Evolutionary conservation across 2,888 invertebrate genomes (phyloP).

Genomic region (Phyllotreta striolata): DNA sequence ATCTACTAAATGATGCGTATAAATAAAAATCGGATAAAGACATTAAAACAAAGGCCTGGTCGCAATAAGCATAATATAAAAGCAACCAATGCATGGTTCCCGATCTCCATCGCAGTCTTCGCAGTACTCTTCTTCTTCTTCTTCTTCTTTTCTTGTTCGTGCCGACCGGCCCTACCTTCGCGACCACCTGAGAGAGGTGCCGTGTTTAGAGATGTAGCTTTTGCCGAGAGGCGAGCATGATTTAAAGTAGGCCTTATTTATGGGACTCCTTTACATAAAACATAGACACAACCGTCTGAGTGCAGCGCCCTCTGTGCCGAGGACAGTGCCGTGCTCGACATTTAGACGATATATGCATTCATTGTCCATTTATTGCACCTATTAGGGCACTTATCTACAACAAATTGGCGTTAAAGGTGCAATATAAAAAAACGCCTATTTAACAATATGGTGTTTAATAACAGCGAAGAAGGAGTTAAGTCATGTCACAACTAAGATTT

Average conservation of each 20-base stretch:
- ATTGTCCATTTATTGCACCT: no score
- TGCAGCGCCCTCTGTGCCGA: slow-evolving; percentile 56
- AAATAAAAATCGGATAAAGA: slow-evolving; percentile 60
- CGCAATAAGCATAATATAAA: slow-evolving; percentile 56
- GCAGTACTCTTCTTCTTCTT: no score
- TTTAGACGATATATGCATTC: slow-evolving; percentile 3
- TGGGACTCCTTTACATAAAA: slow-evolving; percentile 60
- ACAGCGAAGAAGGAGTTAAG: no score
- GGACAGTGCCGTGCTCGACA: slow-evolving; percentile 51
- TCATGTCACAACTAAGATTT: no score
- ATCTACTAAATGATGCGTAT: slow-evolving; percentile 51
- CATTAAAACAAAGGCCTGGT: slow-evolving; percentile 57
- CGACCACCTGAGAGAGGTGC: slow-evolving; percentile 59
- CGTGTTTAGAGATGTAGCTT: slow-evolving; percentile 56
- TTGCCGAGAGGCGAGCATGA: slow-evolving; percentile 58
- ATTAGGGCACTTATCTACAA: no score
- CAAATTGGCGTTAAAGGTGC: no score
- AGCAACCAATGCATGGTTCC: slow-evolving; percentile 34
- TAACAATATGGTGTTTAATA: no score
- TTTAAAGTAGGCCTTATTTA: slow-evolving; percentile 60
- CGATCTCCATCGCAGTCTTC: slow-evolving; percentile 49
- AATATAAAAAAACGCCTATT: no score
- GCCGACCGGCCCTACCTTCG: slow-evolving; percentile 44
- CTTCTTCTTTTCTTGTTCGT: slow-evolving; percentile 32
- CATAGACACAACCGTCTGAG: slow-evolving; percentile 58